Percentiles rank a stretch among this genome's conserved stretches.
Conservation (phyloP, 2,113 vertebrate genomes). For the Crocuta crocuta region DNA sequence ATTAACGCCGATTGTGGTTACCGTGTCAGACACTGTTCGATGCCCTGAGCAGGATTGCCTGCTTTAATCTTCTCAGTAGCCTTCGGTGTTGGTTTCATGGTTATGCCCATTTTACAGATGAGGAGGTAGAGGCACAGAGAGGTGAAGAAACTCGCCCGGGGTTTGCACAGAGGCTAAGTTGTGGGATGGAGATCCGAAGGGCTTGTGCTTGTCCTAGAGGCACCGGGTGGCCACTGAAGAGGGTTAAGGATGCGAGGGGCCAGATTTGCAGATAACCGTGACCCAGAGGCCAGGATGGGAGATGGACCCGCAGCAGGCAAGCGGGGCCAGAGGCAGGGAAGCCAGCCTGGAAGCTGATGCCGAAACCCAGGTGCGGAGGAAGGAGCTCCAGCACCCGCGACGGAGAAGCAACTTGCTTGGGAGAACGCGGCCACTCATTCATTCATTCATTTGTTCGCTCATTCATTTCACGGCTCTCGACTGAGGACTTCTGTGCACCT, state of each 20-base stretch:
- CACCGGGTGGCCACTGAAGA: not conserved
- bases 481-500: not conserved
- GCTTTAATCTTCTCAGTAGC: not conserved
- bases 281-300: not conserved
- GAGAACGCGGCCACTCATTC: not conserved
- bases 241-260: not conserved
- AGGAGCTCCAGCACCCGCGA: no score
- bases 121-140: not conserved
- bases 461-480: rapidly evolving
- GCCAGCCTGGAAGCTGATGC: no score
- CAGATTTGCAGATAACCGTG: not conserved
- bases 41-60: not conserved
- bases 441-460: not conserved
- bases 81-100: not conserved
- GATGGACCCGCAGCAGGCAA: not conserved
- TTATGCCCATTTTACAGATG: not conserved
- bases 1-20: not conserved
- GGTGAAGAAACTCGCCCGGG: not conserved
- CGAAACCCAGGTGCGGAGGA: not conserved
- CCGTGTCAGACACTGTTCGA: not conserved
- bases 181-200: not conserved
- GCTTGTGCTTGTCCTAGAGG: not conserved
- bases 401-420: rapidly evolving
- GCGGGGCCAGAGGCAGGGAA: not conserved
- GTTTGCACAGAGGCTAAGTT: not conserved